These are phyloP conservation scores for Pollimyrus isidori DNA, from an alignment of 2,113 vertebrate species.

Conservation along the genomic window DNA sequence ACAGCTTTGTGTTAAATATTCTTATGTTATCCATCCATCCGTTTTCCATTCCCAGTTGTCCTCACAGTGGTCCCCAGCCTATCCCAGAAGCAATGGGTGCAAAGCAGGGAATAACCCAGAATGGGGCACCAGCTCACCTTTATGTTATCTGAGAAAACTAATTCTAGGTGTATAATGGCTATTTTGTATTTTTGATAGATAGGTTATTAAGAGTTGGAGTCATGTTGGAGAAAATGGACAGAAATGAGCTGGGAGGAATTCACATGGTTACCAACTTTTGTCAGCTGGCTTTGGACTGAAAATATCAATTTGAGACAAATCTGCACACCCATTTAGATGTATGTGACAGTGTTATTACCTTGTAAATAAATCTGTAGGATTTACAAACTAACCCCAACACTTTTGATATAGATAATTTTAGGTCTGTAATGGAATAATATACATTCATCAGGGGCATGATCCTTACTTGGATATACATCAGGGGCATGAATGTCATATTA, in stretches of 20 bases:
- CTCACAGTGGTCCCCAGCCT: not conserved
- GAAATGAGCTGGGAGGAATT: not conserved
- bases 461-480: too few species aligned
- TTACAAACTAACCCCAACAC: not conserved
- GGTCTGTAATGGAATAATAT: not conserved
- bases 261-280: not conserved
- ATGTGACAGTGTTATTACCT: not conserved
- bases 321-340: not conserved
- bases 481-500: not conserved
- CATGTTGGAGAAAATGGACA: not conserved
- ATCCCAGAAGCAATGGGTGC: not conserved
- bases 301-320: not conserved
- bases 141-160: not conserved
- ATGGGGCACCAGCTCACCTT: not conserved
- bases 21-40: not conserved
- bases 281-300: not conserved
- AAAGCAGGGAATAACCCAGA: not conserved
- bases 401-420: not conserved
- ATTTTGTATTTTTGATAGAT: not conserved
- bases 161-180: not conserved
- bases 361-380: not conserved
- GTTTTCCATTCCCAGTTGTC: not conserved
- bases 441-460: not conserved
- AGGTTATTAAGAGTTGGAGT: not conserved
- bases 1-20: not conserved